Conservation (phyloP, 2,888 invertebrate species). For the Plagodis pulveraria region DNA sequence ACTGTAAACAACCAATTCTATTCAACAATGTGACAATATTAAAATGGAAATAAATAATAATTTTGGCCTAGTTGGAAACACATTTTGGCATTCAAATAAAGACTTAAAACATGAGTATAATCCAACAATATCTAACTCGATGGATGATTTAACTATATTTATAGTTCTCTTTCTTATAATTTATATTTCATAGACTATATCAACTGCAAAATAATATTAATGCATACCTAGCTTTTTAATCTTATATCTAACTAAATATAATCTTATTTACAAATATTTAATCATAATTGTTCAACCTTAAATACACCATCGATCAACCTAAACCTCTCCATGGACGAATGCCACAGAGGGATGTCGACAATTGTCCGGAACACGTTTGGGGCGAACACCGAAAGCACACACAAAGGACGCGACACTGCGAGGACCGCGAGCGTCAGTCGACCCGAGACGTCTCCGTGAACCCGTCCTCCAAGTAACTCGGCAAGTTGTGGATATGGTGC, state of each 20-base stretch:
- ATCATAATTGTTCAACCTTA: constrained; percentile 73
- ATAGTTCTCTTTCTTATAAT: constrained; percentile 59
- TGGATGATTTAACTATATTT: constrained; percentile 61
- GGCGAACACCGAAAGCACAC: constrained; percentile 2
- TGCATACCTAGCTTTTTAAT: constrained; percentile 77
- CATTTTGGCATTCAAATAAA: constrained; percentile 71
- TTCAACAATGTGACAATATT: constrained; percentile 39
- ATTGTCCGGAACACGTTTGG: constrained; percentile 41
- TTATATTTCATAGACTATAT: constrained; percentile 67
- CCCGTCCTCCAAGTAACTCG: constrained; percentile 69
- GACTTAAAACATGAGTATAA: constrained; percentile 69
- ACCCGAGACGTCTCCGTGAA: constrained; percentile 72
- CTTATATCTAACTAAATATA: constrained; percentile 74
- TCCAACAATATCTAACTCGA: constrained; percentile 65
- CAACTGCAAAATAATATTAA: constrained; percentile 77
- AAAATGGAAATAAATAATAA: constrained; percentile 57
- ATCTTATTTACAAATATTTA: constrained; percentile 79
- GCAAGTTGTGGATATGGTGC: constrained; percentile 58
- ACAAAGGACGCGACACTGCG: constrained; percentile 20
- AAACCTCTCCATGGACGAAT: constrained; percentile 39
- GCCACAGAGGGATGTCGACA: constrained; percentile 22
- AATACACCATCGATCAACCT: constrained; percentile 61
- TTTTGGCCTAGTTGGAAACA: constrained; percentile 67
- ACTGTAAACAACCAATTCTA: constrained; percentile 36
- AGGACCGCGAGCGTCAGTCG: constrained; percentile 62